These are phyloP conservation scores for Aplidium turbinatum DNA, from an alignment of 23 tunicate species.

Conservation along the genomic window DNA sequence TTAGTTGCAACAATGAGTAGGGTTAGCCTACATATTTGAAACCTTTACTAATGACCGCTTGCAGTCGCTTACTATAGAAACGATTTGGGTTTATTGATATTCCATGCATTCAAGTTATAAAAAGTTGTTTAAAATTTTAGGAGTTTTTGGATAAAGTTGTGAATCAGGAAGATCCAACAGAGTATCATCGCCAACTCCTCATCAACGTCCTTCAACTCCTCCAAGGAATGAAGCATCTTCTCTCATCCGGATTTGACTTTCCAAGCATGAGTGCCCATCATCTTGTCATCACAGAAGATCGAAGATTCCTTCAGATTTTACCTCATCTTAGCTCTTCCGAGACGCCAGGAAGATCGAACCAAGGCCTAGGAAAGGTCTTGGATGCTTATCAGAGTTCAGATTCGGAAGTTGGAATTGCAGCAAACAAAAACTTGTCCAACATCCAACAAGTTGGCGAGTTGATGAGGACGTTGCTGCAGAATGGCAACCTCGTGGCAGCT, in stretches of 20 bases:
- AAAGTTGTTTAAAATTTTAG: slow-evolving; percentile 23
- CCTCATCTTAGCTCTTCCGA: slow-evolving; percentile 71
- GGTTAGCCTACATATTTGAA: no score
- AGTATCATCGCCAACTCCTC: slow-evolving; percentile 73
- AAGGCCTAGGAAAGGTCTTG: slow-evolving; percentile 17
- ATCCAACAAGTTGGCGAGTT: slow-evolving; percentile 53
- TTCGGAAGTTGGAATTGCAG: slow-evolving; percentile 34
- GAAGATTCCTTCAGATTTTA: slow-evolving; percentile 65
- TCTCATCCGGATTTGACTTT: slow-evolving; percentile 59
- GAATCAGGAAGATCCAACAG: slow-evolving; percentile 47
- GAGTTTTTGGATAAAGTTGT: slow-evolving; percentile 47
- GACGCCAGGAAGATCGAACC: slow-evolving; percentile 1
- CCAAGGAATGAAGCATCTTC: slow-evolving; percentile 69
- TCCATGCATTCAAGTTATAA: not conserved
- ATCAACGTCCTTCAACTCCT: slow-evolving; percentile 73
- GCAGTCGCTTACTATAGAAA: not conserved
- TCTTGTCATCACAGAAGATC: slow-evolving; percentile 72
- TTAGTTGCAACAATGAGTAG: no score
- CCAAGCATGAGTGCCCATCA: slow-evolving; percentile 61
- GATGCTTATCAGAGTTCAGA: slow-evolving; percentile 54
- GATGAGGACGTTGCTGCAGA: slow-evolving; percentile 44
- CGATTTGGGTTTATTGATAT: not conserved
- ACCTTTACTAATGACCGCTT: not conserved
- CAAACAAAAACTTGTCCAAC: slow-evolving; percentile 12
- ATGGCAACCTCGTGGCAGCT: slow-evolving; percentile 16